Conservation (phyloP, 2,888 invertebrate species). For the Rhagonycha fulva region DNA sequence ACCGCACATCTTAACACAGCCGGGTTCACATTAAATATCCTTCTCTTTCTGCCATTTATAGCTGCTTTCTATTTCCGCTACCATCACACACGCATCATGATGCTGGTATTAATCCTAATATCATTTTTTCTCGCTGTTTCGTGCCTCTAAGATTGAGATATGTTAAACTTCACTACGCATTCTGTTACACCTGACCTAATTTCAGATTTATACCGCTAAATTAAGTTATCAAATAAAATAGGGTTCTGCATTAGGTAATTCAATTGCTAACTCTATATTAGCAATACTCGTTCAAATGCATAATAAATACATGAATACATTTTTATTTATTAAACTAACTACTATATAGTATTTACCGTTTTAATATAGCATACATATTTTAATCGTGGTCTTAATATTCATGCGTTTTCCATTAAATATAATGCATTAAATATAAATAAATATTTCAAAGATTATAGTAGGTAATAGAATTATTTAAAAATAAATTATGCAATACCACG, state of each 20-base stretch:
- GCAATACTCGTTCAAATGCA: background rate
- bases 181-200: slow-evolving; percentile 32
- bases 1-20: slow-evolving; percentile 35
- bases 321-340: background rate
- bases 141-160: slow-evolving; percentile 2
- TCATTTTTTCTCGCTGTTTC: slow-evolving; percentile 10
- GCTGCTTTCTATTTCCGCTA: slow-evolving; percentile 21
- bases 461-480: slow-evolving; percentile 33
- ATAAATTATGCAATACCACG: slow-evolving; percentile 37
- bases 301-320: background rate
- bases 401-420: background rate
- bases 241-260: background rate
- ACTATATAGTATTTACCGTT: background rate
- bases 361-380: background rate
- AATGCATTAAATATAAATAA: background rate
- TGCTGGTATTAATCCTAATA: slow-evolving; percentile 8
- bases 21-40: slow-evolving; percentile 29
- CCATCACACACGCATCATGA: slow-evolving; percentile 13
- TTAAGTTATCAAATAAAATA: background rate
- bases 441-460: slow-evolving; percentile 6
- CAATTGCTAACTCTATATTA: background rate
- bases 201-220: slow-evolving; percentile 16
- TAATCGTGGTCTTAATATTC: background rate
- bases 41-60: slow-evolving; percentile 9
- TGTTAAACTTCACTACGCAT: slow-evolving; percentile 11